A percentile compares a stretch with the other conserved stretches of the same genome.
Conservation (phyloP, 1,140 invertebrate genomes). For the Megalonaias nervosa region DNA sequence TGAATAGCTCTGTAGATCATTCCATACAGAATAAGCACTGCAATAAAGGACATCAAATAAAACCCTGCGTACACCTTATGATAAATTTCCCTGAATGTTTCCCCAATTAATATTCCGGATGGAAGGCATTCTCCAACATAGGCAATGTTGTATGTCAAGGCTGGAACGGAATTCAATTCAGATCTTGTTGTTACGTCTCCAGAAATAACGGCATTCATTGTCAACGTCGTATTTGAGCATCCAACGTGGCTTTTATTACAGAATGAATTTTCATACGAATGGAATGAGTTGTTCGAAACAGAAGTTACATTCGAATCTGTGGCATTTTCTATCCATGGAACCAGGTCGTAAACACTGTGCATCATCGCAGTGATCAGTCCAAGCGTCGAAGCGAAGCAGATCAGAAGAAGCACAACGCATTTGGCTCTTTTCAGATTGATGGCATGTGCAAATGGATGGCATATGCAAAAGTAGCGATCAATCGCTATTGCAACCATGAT, state of each 20-base stretch:
- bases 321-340: too few relatives aligned
- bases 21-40: conserved; percentile 52
- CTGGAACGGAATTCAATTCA: too few relatives aligned
- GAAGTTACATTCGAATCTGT: too few relatives aligned
- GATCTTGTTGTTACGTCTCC: too few relatives aligned
- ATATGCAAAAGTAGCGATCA: conserved; percentile 70
- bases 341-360: conserved; percentile 32
- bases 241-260: too few relatives aligned
- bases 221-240: too few relatives aligned
- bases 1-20: conserved; percentile 52
- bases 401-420: conserved; percentile 51
- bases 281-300: too few relatives aligned
- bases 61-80: conserved; percentile 51
- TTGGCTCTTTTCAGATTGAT: conserved; percentile 61
- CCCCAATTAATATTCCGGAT: conserved; percentile 40
- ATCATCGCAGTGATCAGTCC: conserved; percentile 61
- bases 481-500: conserved; percentile 70
- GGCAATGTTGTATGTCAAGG: too few relatives aligned
- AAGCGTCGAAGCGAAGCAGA: conserved; percentile 54
- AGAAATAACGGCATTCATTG: too few relatives aligned
- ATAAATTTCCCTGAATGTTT: conserved; percentile 42
- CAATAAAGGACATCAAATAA: conserved; percentile 48
- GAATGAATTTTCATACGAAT: too few relatives aligned
- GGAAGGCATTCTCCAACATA: conserved; percentile 37
- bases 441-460: conserved; percentile 63